Evolutionary conservation across 2,888 invertebrate species (phyloP).

Genomic region (Drosophila flavopinicola): DNA sequence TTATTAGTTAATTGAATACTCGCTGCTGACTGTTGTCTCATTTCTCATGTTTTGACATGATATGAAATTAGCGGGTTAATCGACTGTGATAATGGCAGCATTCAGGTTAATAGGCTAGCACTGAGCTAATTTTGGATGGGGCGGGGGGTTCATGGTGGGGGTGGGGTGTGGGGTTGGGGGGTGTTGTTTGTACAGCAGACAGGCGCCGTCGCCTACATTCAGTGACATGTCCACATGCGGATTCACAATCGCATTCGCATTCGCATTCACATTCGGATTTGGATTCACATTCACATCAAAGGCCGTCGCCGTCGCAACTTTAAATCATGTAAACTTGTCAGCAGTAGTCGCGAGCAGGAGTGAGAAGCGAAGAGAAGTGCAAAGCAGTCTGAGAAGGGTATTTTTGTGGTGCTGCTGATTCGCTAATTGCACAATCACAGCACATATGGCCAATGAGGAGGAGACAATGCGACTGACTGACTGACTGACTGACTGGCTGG

Average conservation of each 20-base stretch:
- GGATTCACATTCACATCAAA: conserved; percentile 55
- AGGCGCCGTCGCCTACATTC: conserved; percentile 39
- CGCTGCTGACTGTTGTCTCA: conserved; percentile 4
- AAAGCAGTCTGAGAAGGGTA: conserved; percentile 3
- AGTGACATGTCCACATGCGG: conserved; percentile 28
- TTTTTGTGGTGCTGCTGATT: conserved; percentile 33
- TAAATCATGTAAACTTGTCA: conserved; percentile 73
- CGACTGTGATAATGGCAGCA: conserved; percentile 21
- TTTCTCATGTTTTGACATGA: conserved; percentile 15
- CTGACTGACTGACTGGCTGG: conserved; percentile 20
- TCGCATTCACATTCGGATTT: background rate
- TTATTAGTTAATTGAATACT: conserved; percentile 21
- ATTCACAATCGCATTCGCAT: background rate
- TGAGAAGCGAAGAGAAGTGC: too few relatives aligned
- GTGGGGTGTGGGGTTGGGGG: too few relatives aligned
- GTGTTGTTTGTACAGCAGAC: conserved; percentile 13
- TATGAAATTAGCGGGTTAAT: conserved; percentile 34
- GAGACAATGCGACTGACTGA: conserved; percentile 3
- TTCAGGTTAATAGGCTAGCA: conserved; percentile 55
- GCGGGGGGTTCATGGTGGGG: too few relatives aligned
- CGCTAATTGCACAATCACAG: conserved; percentile 79
- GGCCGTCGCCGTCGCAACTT: conserved; percentile 48
- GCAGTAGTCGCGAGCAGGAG: conserved; percentile 60
- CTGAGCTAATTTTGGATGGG: too few relatives aligned
- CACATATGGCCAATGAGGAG: conserved; percentile 21